Conservation (phyloP, 2,797 vertebrate species). For the Zenarchopterus dispar region DNA sequence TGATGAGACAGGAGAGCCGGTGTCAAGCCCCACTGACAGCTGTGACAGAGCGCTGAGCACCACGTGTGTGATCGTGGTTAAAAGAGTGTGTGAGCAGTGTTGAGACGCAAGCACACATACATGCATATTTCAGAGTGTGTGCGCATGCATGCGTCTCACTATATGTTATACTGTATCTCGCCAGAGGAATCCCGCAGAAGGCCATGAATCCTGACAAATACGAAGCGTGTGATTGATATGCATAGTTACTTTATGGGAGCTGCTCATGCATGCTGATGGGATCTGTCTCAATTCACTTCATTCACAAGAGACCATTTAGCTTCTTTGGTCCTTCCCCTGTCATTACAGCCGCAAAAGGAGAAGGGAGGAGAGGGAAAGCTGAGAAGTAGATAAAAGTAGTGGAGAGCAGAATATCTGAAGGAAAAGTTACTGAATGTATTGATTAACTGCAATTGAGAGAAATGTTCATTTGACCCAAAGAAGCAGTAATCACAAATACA, state of each 20-base stretch:
- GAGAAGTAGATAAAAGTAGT: constrained; percentile 14
- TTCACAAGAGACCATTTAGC: constrained; percentile 71
- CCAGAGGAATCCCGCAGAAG: constrained; percentile 60
- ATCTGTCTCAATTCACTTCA: constrained; percentile 67
- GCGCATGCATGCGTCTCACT: constrained; percentile 6
- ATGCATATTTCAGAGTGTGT: constrained; percentile 17
- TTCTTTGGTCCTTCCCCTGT: constrained; percentile 38
- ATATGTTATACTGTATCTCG: constrained; percentile 42
- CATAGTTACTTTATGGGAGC: constrained; percentile 69
- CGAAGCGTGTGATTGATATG: constrained; percentile 71
- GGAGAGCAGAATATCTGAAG: constrained; percentile 9
- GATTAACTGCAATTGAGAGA: constrained; percentile 55
- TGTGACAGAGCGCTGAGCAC: constrained; percentile 59
- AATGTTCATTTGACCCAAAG: constrained; percentile 51
- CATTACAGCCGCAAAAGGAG: constrained; percentile 14
- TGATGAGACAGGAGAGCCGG: constrained; percentile 65
- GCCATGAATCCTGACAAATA: constrained; percentile 60
- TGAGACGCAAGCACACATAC: constrained; percentile 23
- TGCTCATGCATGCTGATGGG: constrained; percentile 76
- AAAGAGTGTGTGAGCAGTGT: constrained; percentile 17
- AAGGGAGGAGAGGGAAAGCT: not conserved
- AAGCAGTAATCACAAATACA: constrained; percentile 43
- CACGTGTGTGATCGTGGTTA: constrained; percentile 39
- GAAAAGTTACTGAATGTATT: constrained; percentile 34
- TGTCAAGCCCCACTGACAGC: constrained; percentile 64